phyloP scores from a whole-genome alignment of 1,140 invertebrate species.

The Plectrocnemia conspersa region DNA sequence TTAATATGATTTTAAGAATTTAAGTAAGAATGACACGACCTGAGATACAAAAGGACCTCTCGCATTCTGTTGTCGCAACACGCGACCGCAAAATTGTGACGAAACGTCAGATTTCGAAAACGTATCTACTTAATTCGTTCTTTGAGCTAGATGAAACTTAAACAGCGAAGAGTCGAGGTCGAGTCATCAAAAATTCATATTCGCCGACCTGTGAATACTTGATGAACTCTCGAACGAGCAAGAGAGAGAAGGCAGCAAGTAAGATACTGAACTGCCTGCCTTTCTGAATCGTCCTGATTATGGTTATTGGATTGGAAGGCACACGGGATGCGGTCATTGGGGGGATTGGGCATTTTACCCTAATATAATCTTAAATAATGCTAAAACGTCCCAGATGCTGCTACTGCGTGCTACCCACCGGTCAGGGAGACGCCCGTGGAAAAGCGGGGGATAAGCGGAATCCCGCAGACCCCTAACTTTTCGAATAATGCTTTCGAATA shows the following conservation, averaged over 20 bases:
- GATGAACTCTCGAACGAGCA: constrained; percentile 19
- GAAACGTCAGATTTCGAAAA: too few species aligned
- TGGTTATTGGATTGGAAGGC: constrained; percentile 14
- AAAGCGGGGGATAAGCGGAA: constrained; percentile 4
- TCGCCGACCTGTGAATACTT: constrained; percentile 20
- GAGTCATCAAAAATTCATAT: constrained; percentile 15
- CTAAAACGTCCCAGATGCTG: constrained; percentile 7
- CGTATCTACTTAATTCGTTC: too few species aligned
- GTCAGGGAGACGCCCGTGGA: neutral
- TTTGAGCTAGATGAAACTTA: too few species aligned
- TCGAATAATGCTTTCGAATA: too few species aligned
- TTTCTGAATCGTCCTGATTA: constrained; percentile 18
- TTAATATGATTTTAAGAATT: too few species aligned
- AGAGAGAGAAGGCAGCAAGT: too few species aligned
- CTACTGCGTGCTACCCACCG: too few species aligned
- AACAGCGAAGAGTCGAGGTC: neutral
- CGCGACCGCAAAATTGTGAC: too few species aligned
- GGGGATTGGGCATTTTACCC: constrained; percentile 6
- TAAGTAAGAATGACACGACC: too few species aligned
- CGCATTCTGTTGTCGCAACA: too few species aligned
- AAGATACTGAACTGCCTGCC: too few species aligned
- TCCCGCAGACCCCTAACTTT: constrained; percentile 4
- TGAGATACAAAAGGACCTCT: too few species aligned
- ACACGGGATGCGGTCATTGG: neutral
- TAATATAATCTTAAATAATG: constrained; percentile 11